A percentile compares a stretch with the other conserved stretches of the same genome.
Evolutionary conservation across 2,888 invertebrate species (phyloP).

Genomic region (Marasmarcha lunaedactyla): DNA sequence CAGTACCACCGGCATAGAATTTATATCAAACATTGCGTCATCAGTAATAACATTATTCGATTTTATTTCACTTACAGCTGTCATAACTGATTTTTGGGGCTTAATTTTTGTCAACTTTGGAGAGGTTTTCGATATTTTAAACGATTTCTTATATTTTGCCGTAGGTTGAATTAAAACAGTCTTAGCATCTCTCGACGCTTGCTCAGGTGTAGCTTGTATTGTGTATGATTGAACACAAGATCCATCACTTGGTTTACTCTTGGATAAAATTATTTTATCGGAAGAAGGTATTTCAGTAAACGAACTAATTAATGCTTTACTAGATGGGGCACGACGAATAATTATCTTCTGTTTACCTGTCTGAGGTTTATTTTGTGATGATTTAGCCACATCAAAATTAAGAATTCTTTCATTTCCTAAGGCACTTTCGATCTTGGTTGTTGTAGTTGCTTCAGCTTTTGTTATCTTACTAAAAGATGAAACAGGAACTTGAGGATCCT

Average conservation of each 20-base stretch:
- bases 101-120: slow-evolving; percentile 47
- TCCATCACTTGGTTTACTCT: slow-evolving; percentile 37
- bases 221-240: slow-evolving; percentile 54
- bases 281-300: slow-evolving; percentile 37
- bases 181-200: slow-evolving; percentile 33
- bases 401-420: slow-evolving; percentile 55
- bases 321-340: slow-evolving; percentile 45
- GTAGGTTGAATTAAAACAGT: slow-evolving; percentile 54
- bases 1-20: slow-evolving; percentile 81
- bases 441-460: slow-evolving; percentile 13
- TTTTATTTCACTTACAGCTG: slow-evolving; percentile 21
- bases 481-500: slow-evolving; percentile 52
- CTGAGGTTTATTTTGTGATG: slow-evolving; percentile 34
- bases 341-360: slow-evolving; percentile 56
- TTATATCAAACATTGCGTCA: slow-evolving; percentile 75
- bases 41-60: slow-evolving; percentile 25
- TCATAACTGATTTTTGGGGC: slow-evolving; percentile 34
- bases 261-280: slow-evolving; percentile 56
- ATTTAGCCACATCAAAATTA: slow-evolving; percentile 53
- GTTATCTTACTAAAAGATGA: slow-evolving; percentile 27
- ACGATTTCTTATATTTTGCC: too few relatives aligned
- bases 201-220: slow-evolving; percentile 44
- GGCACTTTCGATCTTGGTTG: slow-evolving; percentile 17
- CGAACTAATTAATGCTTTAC: slow-evolving; percentile 41
- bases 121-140: slow-evolving; percentile 41